Evolutionary conservation across 2,888 invertebrate species (phyloP).

Genomic region (Lasioglossum morio): DNA sequence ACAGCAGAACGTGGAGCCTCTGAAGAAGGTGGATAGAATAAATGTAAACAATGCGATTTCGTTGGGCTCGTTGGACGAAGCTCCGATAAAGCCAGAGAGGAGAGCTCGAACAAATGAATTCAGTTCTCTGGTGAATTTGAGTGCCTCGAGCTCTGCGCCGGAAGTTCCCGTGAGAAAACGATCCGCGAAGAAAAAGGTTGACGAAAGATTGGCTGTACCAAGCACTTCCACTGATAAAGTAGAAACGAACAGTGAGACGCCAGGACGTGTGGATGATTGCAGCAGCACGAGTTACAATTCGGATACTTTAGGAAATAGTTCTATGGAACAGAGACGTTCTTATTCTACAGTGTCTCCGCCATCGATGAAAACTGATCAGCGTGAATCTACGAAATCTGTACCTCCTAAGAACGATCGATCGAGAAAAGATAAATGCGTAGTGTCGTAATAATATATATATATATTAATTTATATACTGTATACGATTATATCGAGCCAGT

Average conservation of each 20-base stretch:
- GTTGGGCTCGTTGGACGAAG: conserved; percentile 26
- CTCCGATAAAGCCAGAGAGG: conserved; percentile 74
- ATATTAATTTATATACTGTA: conserved; percentile 22
- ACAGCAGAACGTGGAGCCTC: conserved; percentile 66
- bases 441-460: conserved; percentile 70
- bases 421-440: conserved; percentile 79
- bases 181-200: conserved; percentile 45
- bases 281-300: conserved; percentile 25
- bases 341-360: conserved; percentile 34
- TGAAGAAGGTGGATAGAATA: conserved; percentile 30
- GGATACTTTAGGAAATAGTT: conserved; percentile 16
- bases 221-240: conserved; percentile 2
- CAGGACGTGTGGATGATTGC: conserved; percentile 1
- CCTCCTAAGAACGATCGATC: conserved; percentile 53
- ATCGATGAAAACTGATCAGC: conserved; percentile 49
- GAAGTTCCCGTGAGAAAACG: conserved; percentile 68
- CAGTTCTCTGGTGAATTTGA: conserved; percentile 32
- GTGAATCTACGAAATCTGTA: conserved; percentile 73
- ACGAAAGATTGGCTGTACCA: conserved; percentile 32
- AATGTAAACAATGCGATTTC: conserved; percentile 12
- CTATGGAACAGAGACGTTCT: conserved; percentile 31
- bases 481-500: conserved; percentile 29
- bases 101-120: conserved; percentile 66
- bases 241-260: conserved; percentile 2
- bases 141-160: conserved; percentile 39